phyloP scores from a whole-genome alignment of 2,113 vertebrate genomes.

The Oceanites oceanicus region DNA sequence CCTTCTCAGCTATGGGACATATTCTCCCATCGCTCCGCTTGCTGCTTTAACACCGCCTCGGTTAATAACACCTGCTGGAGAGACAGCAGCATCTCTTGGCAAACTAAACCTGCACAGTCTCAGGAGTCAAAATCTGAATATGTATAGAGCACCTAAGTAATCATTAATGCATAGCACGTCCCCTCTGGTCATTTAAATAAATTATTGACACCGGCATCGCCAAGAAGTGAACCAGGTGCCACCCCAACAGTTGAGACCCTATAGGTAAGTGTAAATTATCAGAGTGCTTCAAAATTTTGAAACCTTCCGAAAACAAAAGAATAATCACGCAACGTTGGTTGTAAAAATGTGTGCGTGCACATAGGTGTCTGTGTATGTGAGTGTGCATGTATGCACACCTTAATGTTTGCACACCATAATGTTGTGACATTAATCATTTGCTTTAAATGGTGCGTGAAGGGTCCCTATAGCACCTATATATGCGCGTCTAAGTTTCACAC shows the following conservation, averaged over 20 bases:
- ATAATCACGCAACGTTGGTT: accelerated
- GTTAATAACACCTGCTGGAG: conserved; percentile 2
- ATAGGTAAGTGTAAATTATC: not conserved
- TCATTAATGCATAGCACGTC: not conserved
- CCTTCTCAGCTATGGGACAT: not conserved
- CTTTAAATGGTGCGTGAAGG: not conserved
- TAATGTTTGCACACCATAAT: not conserved
- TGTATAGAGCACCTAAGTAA: not conserved
- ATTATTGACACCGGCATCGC: not conserved
- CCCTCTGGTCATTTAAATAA: conserved; percentile 35
- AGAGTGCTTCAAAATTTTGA: not conserved
- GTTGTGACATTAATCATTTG: not conserved
- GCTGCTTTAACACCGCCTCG: not conserved
- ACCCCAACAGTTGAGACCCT: not conserved
- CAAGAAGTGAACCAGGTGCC: not conserved
- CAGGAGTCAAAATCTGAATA: conserved; percentile 38
- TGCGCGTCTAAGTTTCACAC: not conserved
- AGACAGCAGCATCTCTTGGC: not conserved
- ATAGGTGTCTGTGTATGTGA: not conserved
- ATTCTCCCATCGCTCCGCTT: not conserved
- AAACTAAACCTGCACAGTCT: not conserved
- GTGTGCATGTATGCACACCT: not conserved
- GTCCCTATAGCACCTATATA: not conserved
- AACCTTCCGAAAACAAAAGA: not conserved
- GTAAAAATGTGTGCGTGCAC: accelerated